Evolutionary conservation across 92 coral and sea anemone species (phyloP), one percentile per base, ranked within the genome.

Genomic region (Chrysogorgia sp.): DNA sequence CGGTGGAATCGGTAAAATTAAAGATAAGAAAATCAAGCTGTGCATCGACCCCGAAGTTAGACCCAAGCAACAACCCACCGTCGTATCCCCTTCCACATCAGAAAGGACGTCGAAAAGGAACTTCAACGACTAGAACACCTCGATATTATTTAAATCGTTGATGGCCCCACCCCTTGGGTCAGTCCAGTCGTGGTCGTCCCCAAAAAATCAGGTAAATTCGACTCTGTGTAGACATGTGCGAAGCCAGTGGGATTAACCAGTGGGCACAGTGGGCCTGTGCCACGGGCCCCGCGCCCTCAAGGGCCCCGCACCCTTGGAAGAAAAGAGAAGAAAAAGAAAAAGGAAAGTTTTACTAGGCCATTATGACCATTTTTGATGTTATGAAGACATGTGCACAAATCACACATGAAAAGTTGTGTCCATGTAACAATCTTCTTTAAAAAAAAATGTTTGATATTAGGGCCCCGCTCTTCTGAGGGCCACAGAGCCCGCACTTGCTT

Each of bases 221-320:
- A 33, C 45, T 83, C 22, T 90, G 96, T 26, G 91, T 90, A 61
- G 90, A 86, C 76, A 83, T 86, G 90, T 87, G 85, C 59, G 93
- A 89, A 64, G 88, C 91, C 17, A 88, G 83, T 55, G 84, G 84
- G n/a, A n/a, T n/a, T n/a, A n/a, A n/a, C n/a, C n/a, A n/a, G n/a
- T n/a, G n/a, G n/a, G n/a, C n/a, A n/a, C n/a, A n/a, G n/a, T n/a
- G n/a, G n/a, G n/a, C n/a, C n/a, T n/a, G n/a, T n/a, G n/a, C n/a
- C n/a, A n/a, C n/a, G n/a, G n/a, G n/a, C n/a, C n/a, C n/a, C n/a
- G n/a, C n/a, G n/a, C n/a, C n/a, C n/a, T n/a, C n/a, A n/a, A n/a
- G n/a, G n/a, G n/a, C n/a, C n/a, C n/a, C n/a, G n/a, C n/a, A n/a
- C n/a, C n/a, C n/a, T n/a, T 33, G 83, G 84, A 10, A 58, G 77